Evolutionary conservation across 2,113 vertebrate genomes (phyloP), one percentile per base, ranked within the genome.

Genomic region (Varanus komodoensis): DNA sequence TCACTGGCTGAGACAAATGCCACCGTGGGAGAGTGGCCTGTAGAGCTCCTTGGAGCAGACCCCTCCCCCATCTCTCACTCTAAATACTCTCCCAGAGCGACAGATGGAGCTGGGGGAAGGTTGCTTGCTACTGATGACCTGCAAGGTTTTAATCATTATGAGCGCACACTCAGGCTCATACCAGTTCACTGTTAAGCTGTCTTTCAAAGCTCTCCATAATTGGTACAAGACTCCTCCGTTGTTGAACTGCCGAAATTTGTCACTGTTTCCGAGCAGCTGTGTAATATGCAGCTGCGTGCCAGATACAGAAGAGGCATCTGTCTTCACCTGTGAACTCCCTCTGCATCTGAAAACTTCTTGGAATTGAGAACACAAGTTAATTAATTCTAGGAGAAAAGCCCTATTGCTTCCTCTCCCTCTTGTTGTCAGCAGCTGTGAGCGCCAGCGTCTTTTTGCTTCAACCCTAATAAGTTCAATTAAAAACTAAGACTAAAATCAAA

Each of bases 401-500:
- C 0, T 0, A 52, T 87, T 91, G 68, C 81, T 75, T 75, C 54
- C 73, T 83, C 38, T 74, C 52, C 34, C 1, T 34, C 84, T 12
- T n/a, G 86, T 74, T 87, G 67, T 79, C 91, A 93, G 87, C 85
- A 94, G 69, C 88, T 88, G 81, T 34, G 90, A 94, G 64, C 90
- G 93, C 44, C 90, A 96, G 90, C 91, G 91, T 38, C 57, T 80
- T 87, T 73, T 94, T 54, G 9, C 4, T 29, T 0, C 0, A 89
- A 79, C 88, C 86, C 86, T 91, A 90, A 94, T 87, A 92, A 71
- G 89, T 96, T 95, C 86, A 94, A 94, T 93, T 94, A 90, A 94
- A 84, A 94, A 82, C 89, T 89, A 86, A 94, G 12, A 29, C 92
- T 96, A 92, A 91, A 48, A 96, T 93, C 90, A 96, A 91, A 93